phyloP scores from a whole-genome alignment of 2,113 vertebrate species.

The Sylvia atricapilla region DNA sequence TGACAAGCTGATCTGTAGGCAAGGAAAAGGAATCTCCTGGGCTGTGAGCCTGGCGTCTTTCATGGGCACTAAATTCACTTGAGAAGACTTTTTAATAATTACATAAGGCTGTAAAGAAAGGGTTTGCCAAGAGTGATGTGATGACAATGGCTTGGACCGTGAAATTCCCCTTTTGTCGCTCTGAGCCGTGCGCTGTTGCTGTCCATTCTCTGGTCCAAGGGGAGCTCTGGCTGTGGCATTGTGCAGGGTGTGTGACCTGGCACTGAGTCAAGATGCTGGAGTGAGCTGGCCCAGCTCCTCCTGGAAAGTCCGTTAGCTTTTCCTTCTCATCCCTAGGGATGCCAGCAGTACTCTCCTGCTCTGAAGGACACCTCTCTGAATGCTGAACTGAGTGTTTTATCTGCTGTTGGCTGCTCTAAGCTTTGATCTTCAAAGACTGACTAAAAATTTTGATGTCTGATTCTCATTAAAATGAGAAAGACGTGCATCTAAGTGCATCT shows the following conservation, averaged over 20 bases:
- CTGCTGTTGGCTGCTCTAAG: neutral
- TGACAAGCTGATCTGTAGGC: neutral
- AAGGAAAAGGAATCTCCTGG: neutral
- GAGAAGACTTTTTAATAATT: slow-evolving; percentile 27
- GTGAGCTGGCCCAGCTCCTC: neutral
- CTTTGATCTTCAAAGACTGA: neutral
- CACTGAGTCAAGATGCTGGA: neutral
- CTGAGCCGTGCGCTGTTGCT: neutral
- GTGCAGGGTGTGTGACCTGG: slow-evolving; percentile 17
- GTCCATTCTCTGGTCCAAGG: neutral
- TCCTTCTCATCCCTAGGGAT: neutral
- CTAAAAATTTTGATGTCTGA: neutral
- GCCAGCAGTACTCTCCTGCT: neutral
- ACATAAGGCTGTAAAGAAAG: neutral
- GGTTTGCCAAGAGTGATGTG: slow-evolving; percentile 37
- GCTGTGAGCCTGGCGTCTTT: neutral
- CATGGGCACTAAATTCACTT: slow-evolving; percentile 9
- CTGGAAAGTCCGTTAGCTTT: neutral
- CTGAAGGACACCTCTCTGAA: neutral
- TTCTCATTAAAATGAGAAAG: neutral
- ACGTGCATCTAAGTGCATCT: neutral
- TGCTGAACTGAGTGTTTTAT: neutral
- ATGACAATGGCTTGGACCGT: neutral
- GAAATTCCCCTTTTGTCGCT: slow-evolving; percentile 8
- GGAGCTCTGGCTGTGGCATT: neutral